A percentile compares a stretch with the other conserved stretches of the same genome.
Evolutionary conservation across 1,140 invertebrate genomes (phyloP).

Genomic region (Drosophila quadrilineata): DNA sequence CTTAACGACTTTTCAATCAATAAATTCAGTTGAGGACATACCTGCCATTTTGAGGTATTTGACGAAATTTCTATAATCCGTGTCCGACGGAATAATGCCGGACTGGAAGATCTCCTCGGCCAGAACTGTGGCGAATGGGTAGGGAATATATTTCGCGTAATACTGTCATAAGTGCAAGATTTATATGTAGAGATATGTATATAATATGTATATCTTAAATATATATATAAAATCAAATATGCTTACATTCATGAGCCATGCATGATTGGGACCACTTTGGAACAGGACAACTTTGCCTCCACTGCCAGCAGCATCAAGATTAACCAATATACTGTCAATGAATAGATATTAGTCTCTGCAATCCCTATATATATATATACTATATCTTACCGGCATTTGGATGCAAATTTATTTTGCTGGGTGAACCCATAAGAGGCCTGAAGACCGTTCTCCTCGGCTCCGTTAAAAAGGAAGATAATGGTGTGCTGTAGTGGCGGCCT

Average conservation of each 20-base stretch:
- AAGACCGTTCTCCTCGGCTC: conserved; percentile 86
- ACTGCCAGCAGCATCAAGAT: conserved; percentile 96
- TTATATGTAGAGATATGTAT: too few species aligned
- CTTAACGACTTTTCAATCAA: too few species aligned
- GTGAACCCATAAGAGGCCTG: conserved; percentile 91
- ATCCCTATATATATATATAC: conserved; percentile 71
- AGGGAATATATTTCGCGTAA: conserved; percentile 90
- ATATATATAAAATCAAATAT: conserved; percentile 82
- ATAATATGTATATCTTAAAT: conserved; percentile 31
- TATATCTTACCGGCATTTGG: conserved; percentile 81
- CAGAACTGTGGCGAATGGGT: conserved; percentile 91
- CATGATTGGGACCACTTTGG: conserved; percentile 94
- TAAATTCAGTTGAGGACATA: background rate
- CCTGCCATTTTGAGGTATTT: conserved; percentile 85
- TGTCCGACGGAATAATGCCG: conserved; percentile 92
- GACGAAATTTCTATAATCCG: conserved; percentile 92
- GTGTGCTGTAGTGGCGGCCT: conserved; percentile 49
- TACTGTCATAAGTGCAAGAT: conserved; percentile 85
- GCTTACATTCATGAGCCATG: conserved; percentile 92
- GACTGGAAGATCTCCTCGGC: conserved; percentile 92
- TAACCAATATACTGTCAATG: conserved; percentile 92
- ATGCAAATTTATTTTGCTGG: conserved; percentile 88
- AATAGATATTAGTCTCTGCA: conserved; percentile 85
- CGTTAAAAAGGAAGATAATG: conserved; percentile 93
- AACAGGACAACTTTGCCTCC: conserved; percentile 97